Percentiles rank a stretch among this genome's conserved stretches.
Conservation (phyloP, 2,888 invertebrate species). For the Horisme vitalbata region DNA sequence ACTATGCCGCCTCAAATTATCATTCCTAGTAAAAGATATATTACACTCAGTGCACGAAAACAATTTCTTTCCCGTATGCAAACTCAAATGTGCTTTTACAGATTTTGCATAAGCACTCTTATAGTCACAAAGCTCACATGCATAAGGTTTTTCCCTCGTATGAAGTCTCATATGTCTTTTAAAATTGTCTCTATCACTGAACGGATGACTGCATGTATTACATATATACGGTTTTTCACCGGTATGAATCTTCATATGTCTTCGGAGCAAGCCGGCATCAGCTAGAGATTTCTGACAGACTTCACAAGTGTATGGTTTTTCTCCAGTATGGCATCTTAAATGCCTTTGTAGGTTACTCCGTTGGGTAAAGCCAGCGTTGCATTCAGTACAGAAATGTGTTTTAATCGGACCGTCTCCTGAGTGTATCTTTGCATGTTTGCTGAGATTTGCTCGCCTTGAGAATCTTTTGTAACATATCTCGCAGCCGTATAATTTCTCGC, state of each 20-base stretch:
- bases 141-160: slow-evolving; percentile 7
- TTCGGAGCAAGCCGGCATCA: not conserved
- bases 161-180: slow-evolving; percentile 10
- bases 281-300: slow-evolving; percentile 4
- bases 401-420: slow-evolving; percentile 2
- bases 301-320: slow-evolving; percentile 5
- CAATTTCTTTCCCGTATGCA: not conserved
- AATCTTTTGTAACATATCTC: slow-evolving; percentile 2
- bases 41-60: no score
- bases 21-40: no score
- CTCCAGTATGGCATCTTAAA: slow-evolving; percentile 4
- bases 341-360: slow-evolving; percentile 2
- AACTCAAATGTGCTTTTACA: slow-evolving; percentile 2
- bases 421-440: slow-evolving; percentile 12
- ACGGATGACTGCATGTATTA: slow-evolving; percentile 56
- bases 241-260: slow-evolving; percentile 12
- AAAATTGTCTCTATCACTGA: slow-evolving; percentile 43
- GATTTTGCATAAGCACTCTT: not conserved
- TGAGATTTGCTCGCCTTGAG: not conserved
- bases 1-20: no score
- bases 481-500: slow-evolving; percentile 6
- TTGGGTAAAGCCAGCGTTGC: not conserved
- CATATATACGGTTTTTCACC: slow-evolving; percentile 9
- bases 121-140: slow-evolving; percentile 11
- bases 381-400: slow-evolving; percentile 4